Percentiles rank a stretch among this genome's conserved stretches.
These are phyloP conservation scores for Polydrusus cervinus DNA, from an alignment of 2,888 invertebrate species.

Conservation along the genomic window DNA sequence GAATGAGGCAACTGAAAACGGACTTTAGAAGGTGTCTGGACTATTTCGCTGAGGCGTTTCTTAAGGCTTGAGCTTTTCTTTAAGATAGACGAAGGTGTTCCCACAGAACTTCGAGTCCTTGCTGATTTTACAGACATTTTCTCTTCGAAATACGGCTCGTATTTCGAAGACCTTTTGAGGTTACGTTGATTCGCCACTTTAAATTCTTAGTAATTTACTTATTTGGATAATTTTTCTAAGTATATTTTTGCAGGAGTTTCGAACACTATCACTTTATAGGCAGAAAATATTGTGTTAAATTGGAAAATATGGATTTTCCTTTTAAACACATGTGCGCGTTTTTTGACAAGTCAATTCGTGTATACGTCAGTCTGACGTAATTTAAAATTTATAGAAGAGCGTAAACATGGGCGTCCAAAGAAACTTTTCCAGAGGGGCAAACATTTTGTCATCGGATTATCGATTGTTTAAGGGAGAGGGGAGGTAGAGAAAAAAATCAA, in stretches of 20 bases:
- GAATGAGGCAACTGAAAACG: slow-evolving; percentile 72
- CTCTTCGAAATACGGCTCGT: slow-evolving; percentile 13
- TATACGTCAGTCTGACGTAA: background rate
- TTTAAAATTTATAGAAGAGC: too few relatives aligned
- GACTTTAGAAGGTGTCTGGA: slow-evolving; percentile 62
- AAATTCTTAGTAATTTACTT: slow-evolving; percentile 14
- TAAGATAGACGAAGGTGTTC: slow-evolving; percentile 60
- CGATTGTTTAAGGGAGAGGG: too few relatives aligned
- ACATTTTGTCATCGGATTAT: too few relatives aligned
- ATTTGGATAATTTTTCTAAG: background rate
- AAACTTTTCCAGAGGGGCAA: too few relatives aligned
- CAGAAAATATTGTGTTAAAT: slow-evolving; percentile 4
- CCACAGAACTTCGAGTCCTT: slow-evolving; percentile 33
- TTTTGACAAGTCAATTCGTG: background rate
- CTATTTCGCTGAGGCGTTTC: slow-evolving; percentile 57
- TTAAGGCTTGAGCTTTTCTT: slow-evolving; percentile 60
- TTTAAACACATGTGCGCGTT: slow-evolving; percentile 20
- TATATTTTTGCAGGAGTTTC: background rate
- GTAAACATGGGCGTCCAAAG: too few relatives aligned
- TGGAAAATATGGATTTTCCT: background rate
- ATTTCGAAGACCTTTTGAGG: slow-evolving; percentile 32
- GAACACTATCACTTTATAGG: slow-evolving; percentile 1
- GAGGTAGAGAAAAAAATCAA: too few relatives aligned
- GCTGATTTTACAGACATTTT: slow-evolving; percentile 43
- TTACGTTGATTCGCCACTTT: slow-evolving; percentile 43